Evolutionary conservation across 2,888 invertebrate species (phyloP).

Genomic region (Apodemia duryi): DNA sequence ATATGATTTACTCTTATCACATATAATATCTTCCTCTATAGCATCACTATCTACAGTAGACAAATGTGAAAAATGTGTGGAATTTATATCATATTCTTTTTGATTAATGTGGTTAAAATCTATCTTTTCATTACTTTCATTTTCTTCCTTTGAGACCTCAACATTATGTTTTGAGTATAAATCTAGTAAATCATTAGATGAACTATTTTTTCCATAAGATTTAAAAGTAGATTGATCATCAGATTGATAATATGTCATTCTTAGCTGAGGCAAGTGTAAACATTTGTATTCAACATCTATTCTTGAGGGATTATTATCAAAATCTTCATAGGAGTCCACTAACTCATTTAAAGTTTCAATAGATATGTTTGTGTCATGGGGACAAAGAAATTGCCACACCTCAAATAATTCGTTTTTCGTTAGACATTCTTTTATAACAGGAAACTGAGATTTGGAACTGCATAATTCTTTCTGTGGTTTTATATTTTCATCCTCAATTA

Average conservation of each 20-base stretch:
- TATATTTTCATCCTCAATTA: neutral
- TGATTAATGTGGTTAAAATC: neutral
- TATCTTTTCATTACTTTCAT: neutral
- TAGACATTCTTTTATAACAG: neutral
- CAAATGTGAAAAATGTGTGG: neutral
- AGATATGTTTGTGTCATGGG: slow-evolving; percentile 17
- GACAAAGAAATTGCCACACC: slow-evolving; percentile 42
- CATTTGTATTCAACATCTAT: neutral
- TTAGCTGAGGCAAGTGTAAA: neutral
- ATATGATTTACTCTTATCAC: neutral
- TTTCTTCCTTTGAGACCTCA: slow-evolving; percentile 17
- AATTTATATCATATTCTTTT: neutral
- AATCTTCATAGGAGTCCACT: neutral
- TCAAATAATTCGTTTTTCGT: slow-evolving; percentile 29
- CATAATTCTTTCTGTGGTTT: neutral
- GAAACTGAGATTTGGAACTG: neutral
- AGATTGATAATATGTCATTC: neutral
- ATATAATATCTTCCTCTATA: neutral
- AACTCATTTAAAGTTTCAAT: neutral
- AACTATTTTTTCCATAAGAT: neutral
- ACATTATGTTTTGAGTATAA: neutral
- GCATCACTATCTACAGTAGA: neutral
- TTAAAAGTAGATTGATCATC: neutral
- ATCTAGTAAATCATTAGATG: neutral
- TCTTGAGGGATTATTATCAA: neutral